These are phyloP conservation scores for Malurus splendens DNA, from an alignment of 2,797 vertebrate species.

Conservation along the genomic window DNA sequence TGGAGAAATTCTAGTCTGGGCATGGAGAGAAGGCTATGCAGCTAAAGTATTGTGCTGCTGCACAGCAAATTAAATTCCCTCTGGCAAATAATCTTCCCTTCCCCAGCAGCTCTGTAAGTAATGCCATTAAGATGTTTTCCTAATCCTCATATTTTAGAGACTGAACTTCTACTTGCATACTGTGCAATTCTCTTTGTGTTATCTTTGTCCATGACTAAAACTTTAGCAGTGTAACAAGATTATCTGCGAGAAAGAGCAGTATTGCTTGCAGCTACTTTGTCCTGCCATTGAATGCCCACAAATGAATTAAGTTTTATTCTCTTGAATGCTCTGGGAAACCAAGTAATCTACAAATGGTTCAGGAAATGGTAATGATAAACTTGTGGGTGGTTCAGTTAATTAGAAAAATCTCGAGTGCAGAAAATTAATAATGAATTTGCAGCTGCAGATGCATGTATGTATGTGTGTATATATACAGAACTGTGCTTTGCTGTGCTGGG, in stretches of 20 bases:
- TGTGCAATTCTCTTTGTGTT: background rate
- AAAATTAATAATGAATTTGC: background rate
- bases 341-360: background rate
- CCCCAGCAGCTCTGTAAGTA: background rate
- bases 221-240: background rate
- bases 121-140: background rate
- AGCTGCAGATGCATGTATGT: background rate
- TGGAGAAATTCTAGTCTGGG: background rate
- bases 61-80: background rate
- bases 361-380: background rate
- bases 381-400: background rate
- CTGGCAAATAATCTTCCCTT: background rate
- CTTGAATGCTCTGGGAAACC: background rate
- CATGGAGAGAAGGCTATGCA: background rate
- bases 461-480: background rate
- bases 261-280: background rate
- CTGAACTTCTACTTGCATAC: background rate
- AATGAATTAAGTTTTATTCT: slow-evolving; percentile 7
- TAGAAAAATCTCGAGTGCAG: background rate
- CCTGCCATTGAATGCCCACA: background rate
- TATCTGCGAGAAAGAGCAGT: background rate
- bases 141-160: background rate
- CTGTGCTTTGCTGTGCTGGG: background rate
- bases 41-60: background rate
- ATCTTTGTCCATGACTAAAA: background rate